Evolutionary conservation across 92 coral and sea anemone species (phyloP).

Genomic region (Parazoanthus swiftii): DNA sequence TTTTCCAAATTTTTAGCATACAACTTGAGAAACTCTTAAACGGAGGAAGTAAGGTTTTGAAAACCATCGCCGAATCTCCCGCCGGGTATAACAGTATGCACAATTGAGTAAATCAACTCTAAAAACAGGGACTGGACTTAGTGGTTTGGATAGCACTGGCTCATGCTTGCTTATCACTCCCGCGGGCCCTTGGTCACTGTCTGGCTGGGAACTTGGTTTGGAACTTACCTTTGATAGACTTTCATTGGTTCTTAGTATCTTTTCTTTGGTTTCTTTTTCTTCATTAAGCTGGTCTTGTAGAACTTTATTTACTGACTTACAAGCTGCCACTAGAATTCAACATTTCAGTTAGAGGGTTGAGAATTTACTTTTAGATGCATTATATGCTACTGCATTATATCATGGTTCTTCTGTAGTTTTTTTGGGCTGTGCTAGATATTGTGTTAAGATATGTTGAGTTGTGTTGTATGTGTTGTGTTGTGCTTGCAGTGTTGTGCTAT

Average conservation of each 20-base stretch:
- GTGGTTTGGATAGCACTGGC: too few relatives aligned
- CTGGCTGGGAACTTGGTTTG: not conserved
- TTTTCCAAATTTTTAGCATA: too few relatives aligned
- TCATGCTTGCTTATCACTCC: not conserved
- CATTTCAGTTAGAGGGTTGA: not conserved
- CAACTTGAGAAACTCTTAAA: too few relatives aligned
- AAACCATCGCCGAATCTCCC: too few relatives aligned
- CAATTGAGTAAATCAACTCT: too few relatives aligned
- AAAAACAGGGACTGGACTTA: too few relatives aligned
- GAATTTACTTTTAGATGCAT: not conserved
- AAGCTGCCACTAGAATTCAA: constrained; percentile 68
- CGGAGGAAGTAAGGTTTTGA: not conserved
- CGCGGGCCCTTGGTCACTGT: not conserved
- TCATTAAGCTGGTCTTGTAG: constrained; percentile 77
- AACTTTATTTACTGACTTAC: constrained; percentile 74
- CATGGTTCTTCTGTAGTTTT: too few relatives aligned
- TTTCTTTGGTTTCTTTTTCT: constrained; percentile 65
- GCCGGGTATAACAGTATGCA: too few relatives aligned
- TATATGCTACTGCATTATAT: not conserved
- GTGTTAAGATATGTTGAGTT: too few relatives aligned
- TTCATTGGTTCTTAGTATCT: constrained; percentile 55
- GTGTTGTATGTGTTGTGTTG: too few relatives aligned
- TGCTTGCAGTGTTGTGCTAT: too few relatives aligned
- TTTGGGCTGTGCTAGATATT: too few relatives aligned
- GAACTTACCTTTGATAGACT: constrained; percentile 54